Evolutionary conservation across 1,140 invertebrate species (phyloP), one percentile per base, ranked within the genome.

Genomic region (Drosophila bifasciata): DNA sequence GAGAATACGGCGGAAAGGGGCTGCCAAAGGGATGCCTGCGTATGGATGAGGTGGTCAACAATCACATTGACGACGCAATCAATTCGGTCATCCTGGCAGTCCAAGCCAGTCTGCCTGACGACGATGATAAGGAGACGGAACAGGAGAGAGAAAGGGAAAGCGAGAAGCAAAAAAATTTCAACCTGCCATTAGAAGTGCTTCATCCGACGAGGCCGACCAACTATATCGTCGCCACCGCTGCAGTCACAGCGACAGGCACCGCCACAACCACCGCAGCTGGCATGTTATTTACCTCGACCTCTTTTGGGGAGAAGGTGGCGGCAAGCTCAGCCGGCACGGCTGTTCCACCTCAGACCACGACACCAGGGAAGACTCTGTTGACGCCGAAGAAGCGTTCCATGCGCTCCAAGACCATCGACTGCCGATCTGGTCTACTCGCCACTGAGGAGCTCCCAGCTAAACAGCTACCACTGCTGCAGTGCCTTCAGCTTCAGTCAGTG

Each of bases 1-100:
- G 84, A 43, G 77, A 85, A 48, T 70, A 63, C 0, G 40, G 55
- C 5, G 36, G 25, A 8, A 76, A 69, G 57, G 28, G 23, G 1
- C 44, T 51, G 46, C 3, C 61, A 16, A 62, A 86, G 55, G 8
- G 21, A 0, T 53, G 49, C 28, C 76, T 73, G 0, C 79, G 79
- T 3, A 91, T 91, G 89, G 89, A 91, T 28, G 85, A 89, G 44
- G 89, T 84, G 52, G 89, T 91, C 15, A 91, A 91, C 39, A 91
- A 91, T 49, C 89, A 91, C 23, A 91, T 91, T 16, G 89, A 91
- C 25, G 89, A 91, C 73, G 89, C 89, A 51, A 91, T 91, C 40
- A 91, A 91, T 13, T 91, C 89, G 1, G 89, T 91, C 0, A 89
- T 91, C 1, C 48, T 91, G 66, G 89, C 89, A 5, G 89, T 89